Evolutionary conservation across 2,113 vertebrate species (phyloP).

Genomic region (Picathartes gymnocephalus): DNA sequence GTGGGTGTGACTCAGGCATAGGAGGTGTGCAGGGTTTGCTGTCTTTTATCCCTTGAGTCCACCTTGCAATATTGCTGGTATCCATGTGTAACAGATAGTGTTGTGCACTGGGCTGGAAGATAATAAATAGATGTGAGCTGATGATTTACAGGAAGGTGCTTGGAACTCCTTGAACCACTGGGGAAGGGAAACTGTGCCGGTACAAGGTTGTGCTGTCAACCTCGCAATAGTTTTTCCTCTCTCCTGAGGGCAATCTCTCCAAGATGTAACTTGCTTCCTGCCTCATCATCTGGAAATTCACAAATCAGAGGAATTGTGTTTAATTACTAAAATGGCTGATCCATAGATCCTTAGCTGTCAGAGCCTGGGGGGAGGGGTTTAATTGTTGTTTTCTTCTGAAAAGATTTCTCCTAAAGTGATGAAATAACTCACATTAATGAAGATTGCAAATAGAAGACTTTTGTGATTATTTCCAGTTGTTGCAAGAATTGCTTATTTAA

Average conservation of each 20-base stretch:
- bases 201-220: constrained; percentile 68
- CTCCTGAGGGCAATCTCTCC: constrained; percentile 68
- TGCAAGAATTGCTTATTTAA: constrained; percentile 54
- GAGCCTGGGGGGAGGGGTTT: constrained; percentile 1
- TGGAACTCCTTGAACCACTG: constrained; percentile 71
- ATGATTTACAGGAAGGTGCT: constrained; percentile 77
- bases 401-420: constrained; percentile 47
- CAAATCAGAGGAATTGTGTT: constrained; percentile 65
- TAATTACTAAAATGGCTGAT: constrained; percentile 71
- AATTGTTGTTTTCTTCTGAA: constrained; percentile 61
- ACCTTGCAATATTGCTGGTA: constrained; percentile 72
- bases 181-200: constrained; percentile 52
- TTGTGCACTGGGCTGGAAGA: constrained; percentile 76
- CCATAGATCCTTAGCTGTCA: constrained; percentile 59
- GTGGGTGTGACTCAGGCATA: constrained; percentile 46
- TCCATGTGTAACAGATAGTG: constrained; percentile 77
- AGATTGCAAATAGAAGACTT: constrained; percentile 39
- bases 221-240: constrained; percentile 62
- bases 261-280: constrained; percentile 63
- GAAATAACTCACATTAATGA: constrained; percentile 69
- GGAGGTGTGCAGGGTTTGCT: constrained; percentile 55
- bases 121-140: constrained; percentile 77
- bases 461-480: constrained; percentile 51
- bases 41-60: constrained; percentile 65
- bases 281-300: constrained; percentile 69